Evolutionary conservation across 35 echinoderm and acorn worm species (phyloP).

Genomic region (Diadema setosum): DNA sequence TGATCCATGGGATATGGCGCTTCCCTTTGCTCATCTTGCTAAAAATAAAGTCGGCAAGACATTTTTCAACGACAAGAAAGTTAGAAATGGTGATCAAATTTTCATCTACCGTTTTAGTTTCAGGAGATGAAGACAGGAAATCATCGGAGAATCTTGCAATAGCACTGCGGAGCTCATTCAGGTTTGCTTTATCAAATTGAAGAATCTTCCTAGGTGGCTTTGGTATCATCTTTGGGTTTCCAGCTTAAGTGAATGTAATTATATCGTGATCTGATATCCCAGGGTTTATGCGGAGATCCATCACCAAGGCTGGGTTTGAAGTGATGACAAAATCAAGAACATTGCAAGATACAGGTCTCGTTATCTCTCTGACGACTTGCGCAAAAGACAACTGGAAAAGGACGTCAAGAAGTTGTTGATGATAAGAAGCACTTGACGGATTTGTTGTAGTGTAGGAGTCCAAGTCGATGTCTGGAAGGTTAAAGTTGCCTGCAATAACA

Average conservation of each 20-base stretch:
- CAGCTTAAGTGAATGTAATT: slow-evolving; percentile 1
- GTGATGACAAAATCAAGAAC: slow-evolving; percentile 31
- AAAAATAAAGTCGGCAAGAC: background rate
- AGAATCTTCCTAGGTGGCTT: background rate
- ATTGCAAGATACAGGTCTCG: slow-evolving; percentile 4
- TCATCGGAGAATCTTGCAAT: background rate
- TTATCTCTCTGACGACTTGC: slow-evolving; percentile 2
- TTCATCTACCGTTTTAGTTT: slow-evolving; percentile 7
- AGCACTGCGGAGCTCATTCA: background rate
- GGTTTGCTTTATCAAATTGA: slow-evolving; percentile 16
- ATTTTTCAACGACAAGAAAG: background rate
- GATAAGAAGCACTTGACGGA: background rate
- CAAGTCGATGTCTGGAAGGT: slow-evolving; percentile 53
- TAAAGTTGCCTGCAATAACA: slow-evolving; percentile 43
- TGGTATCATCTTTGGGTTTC: background rate
- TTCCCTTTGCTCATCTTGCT: slow-evolving; percentile 27
- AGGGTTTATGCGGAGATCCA: background rate
- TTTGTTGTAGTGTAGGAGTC: background rate
- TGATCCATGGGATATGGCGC: slow-evolving; percentile 34
- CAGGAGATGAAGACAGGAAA: slow-evolving; percentile 30
- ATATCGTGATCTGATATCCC: slow-evolving; percentile 30
- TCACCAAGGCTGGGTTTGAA: background rate
- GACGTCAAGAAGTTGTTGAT: background rate
- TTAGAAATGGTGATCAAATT: slow-evolving; percentile 16
- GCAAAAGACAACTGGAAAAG: slow-evolving; percentile 23